Evolutionary conservation across 2,113 vertebrate species (phyloP), one percentile per base, ranked within the genome.

Genomic region (Neotragus pygmaeus): DNA sequence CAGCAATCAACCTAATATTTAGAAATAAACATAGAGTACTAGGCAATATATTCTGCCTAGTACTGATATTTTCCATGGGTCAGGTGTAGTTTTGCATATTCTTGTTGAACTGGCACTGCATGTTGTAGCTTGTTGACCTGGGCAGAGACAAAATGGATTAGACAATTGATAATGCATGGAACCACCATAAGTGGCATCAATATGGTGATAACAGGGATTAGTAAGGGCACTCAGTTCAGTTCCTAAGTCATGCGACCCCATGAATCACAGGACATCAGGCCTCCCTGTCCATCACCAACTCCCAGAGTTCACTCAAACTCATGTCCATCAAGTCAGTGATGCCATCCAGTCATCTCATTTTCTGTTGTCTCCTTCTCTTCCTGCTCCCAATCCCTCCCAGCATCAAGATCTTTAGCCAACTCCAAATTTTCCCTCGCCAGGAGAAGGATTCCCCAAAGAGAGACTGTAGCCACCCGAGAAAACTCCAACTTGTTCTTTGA

Each of bases 231-330:
- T 66, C 33, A 66, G 62, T n/a, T n/a, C 7, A n/a, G 33, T 66
- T 4, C 0, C 62, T n/a, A 17, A 19, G 16, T 64, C 33, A 2
- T 64, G 33, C 4, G 7, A 19, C 7, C 16, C 16, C 33, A n/a
- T 66, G 62, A 66, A 19, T 19, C 3, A 8, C 62, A 66, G 62
- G 15, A n/a, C 0, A 0, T 33, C 62, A 66, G 62, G 62, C 16
- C 62, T n/a, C 4, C 62, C 7, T 66, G 33, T n/a, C 33, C 33
- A 66, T n/a, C 16, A n/a, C 1, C 33, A 66, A 66, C 7, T 9
- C 62, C 16, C 16, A 9, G 33, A 66, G 7, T n/a, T 5, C 4
- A n/a, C 62, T n/a, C 33, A 66, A 66, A n/a, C 33, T 66, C 16
- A 19, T n/a, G 33, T 17, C 16, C 33, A n/a, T 66, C 4, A 17